Evolutionary conservation across 2,113 vertebrate genomes (phyloP), one percentile per base, ranked within the genome.

Genomic region (Ornithorhynchus anatinus): DNA sequence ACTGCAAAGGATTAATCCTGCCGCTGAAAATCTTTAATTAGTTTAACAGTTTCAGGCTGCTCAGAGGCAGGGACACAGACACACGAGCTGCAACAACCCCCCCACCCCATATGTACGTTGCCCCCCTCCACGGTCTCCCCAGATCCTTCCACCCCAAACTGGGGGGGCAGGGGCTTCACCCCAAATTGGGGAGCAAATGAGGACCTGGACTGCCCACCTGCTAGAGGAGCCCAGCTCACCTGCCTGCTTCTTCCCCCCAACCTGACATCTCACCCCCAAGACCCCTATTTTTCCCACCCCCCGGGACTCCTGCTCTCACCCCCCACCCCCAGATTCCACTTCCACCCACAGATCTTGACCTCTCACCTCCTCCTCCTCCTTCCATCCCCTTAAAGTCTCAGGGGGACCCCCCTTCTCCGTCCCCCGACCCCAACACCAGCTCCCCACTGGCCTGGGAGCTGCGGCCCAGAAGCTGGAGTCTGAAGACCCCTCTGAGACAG

Each of bases 21-120:
- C 79, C 71, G 81, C 85, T 81, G 83, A 80, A 86, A 84, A 86
- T 76, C 87, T 87, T 86, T 87, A 86, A 89, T 89, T 89, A 89
- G 87, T 89, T 89, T 84, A 87, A 81, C 87, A 84, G 87, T 84
- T 89, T 84, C 85, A 75, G 83, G 83, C 83, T 87, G 73, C 64
- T 57, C 47, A 3, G 70, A 56, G 77, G 69, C 60, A 71, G 82
- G 78, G 44, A 36, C 31, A 6, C 27, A 13, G 31, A 11, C 22
- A 4, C 14, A 25, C 8, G 1, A 3, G 35, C 8, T 3, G 2
- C 7, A 1, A 22, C 15, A 27, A 20, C 33, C 20, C 10, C n/a
- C 10, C 16, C 13, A 2, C 51, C 6, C 1, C 13, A 6, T n/a
- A n/a, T n/a, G n/a, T 5, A 17, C 10, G n/a, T 3, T 15, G 40